Conservation (phyloP, 2,113 vertebrate species). For the Pedetes capensis region DNA sequence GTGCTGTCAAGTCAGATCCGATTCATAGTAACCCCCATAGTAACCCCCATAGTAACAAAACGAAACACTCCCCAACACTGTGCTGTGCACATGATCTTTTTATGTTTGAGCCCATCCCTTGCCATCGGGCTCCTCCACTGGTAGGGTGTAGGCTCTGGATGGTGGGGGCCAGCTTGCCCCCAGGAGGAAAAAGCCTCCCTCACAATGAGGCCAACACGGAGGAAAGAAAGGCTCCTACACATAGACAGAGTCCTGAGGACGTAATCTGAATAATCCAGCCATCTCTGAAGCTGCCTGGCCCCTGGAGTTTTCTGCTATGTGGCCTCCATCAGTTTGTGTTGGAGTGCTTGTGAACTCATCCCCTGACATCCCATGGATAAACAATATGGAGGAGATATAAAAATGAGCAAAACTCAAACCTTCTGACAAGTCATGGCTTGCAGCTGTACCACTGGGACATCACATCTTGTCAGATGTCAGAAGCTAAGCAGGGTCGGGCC, state of each 20-base stretch:
- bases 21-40: too few species aligned
- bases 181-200: neutral
- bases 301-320: neutral
- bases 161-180: neutral
- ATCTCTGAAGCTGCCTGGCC: neutral
- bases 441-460: too few species aligned
- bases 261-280: neutral
- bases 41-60: too few species aligned
- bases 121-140: neutral
- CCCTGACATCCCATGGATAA: too few species aligned
- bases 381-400: neutral
- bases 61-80: too few species aligned
- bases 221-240: neutral
- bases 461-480: too few species aligned
- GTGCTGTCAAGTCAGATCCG: too few species aligned
- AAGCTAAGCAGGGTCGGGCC: too few species aligned
- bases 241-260: neutral
- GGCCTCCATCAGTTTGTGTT: neutral
- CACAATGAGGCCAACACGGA: neutral
- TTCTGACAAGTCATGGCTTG: too few species aligned
- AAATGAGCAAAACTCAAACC: neutral
- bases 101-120: too few species aligned
- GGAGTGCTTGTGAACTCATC: neutral
- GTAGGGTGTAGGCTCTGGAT: neutral
- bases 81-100: too few species aligned